These are phyloP conservation scores for Gambusia affinis DNA, from an alignment of 2,113 vertebrate species.

Conservation along the genomic window DNA sequence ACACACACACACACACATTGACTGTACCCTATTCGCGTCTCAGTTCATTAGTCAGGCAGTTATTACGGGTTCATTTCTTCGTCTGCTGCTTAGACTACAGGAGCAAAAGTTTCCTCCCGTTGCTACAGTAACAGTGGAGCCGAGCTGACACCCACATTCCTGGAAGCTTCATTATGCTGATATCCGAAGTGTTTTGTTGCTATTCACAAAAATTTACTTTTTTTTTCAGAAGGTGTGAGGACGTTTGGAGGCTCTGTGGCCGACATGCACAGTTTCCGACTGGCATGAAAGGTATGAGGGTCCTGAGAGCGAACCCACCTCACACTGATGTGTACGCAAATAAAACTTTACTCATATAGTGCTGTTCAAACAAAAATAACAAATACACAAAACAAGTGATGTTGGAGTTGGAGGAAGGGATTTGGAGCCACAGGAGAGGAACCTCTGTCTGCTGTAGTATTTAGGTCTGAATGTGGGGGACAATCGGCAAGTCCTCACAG, in stretches of 20 bases:
- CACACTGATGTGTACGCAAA: not conserved
- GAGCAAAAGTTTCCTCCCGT: not conserved
- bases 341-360: too few relatives aligned
- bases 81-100: not conserved
- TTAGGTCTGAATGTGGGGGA: too few relatives aligned
- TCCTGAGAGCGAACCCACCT: conserved; percentile 36
- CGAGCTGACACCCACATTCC: too few relatives aligned
- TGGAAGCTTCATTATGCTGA: not conserved
- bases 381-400: too few relatives aligned
- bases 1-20: not conserved
- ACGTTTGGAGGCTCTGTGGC: not conserved
- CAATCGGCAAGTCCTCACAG: too few relatives aligned
- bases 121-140: not conserved
- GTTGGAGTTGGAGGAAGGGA: too few relatives aligned
- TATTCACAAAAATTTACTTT: not conserved
- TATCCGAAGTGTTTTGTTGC: not conserved
- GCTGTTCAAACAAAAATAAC: too few relatives aligned
- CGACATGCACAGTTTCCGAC: conserved; percentile 40
- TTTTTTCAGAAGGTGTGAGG: not conserved
- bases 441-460: too few relatives aligned
- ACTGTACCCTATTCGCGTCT: not conserved
- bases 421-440: too few relatives aligned
- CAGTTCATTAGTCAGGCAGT: not conserved
- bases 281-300: conserved; percentile 61
- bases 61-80: not conserved